Percentiles rank a stretch among this genome's conserved stretches.
phyloP scores from a whole-genome alignment of 2,797 vertebrate genomes.

The Manis javanica region DNA sequence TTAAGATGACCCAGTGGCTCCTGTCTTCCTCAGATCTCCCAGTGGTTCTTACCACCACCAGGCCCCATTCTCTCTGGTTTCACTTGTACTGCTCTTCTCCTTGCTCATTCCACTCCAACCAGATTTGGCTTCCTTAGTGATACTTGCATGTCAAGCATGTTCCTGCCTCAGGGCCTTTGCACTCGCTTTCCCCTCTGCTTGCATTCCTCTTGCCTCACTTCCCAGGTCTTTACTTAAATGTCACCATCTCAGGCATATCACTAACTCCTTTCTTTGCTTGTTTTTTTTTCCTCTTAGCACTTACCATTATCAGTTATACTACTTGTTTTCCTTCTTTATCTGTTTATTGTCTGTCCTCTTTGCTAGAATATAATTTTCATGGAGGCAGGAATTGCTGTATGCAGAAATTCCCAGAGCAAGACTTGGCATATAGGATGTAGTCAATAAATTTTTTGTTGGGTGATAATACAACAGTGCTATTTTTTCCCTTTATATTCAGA shows the following conservation, averaged over 20 bases:
- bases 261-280: not conserved
- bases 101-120: not conserved
- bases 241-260: not conserved
- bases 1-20: not conserved
- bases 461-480: not conserved
- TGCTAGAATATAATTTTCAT: not conserved
- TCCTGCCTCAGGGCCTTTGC: not conserved
- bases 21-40: not conserved
- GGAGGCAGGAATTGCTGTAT: not conserved
- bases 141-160: rapidly evolving
- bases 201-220: not conserved
- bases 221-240: not conserved
- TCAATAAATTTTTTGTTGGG: not conserved
- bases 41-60: not conserved
- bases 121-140: not conserved
- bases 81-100: not conserved
- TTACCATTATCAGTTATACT: not conserved
- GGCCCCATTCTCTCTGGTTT: not conserved
- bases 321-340: not conserved
- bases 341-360: not conserved
- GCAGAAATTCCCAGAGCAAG: not conserved
- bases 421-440: not conserved
- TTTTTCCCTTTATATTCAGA: constrained; percentile 84
- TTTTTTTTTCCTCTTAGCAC: not conserved
- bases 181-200: not conserved